phyloP scores from a whole-genome alignment of 2,888 invertebrate species.

The Silvanus unidentatus region DNA sequence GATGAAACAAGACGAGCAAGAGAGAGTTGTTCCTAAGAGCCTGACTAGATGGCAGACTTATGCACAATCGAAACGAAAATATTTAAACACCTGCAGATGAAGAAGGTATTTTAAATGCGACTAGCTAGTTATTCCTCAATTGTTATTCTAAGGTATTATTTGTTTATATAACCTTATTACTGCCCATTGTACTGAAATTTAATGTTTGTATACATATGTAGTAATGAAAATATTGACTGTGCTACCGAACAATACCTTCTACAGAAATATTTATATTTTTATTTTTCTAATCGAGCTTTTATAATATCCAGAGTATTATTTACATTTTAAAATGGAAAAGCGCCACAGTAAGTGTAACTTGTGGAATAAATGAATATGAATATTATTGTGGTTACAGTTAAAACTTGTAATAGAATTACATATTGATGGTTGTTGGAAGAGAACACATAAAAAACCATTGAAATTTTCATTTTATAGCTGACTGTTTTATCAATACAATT shows the following conservation, averaged over 20 bases:
- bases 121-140: slow-evolving; percentile 2
- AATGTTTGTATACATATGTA: slow-evolving; percentile 1
- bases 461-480: too few relatives aligned
- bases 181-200: background rate
- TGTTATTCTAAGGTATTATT: background rate
- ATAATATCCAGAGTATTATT: background rate
- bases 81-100: background rate
- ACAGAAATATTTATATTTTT: background rate
- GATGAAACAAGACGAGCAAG: too few relatives aligned
- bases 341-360: too few relatives aligned
- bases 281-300: background rate
- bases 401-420: too few relatives aligned
- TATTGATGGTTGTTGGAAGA: too few relatives aligned
- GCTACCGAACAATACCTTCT: background rate
- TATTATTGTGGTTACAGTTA: too few relatives aligned
- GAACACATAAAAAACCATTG: too few relatives aligned
- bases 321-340: background rate
- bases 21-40: background rate
- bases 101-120: background rate
- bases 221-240: slow-evolving; percentile 2
- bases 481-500: too few relatives aligned
- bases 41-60: background rate
- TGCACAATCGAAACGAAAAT: background rate
- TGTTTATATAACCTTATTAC: slow-evolving; percentile 3
- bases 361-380: too few relatives aligned